Base-by-base conservation (phyloP, 2,888 invertebrate genomes). In the Empis livida region DNA sequence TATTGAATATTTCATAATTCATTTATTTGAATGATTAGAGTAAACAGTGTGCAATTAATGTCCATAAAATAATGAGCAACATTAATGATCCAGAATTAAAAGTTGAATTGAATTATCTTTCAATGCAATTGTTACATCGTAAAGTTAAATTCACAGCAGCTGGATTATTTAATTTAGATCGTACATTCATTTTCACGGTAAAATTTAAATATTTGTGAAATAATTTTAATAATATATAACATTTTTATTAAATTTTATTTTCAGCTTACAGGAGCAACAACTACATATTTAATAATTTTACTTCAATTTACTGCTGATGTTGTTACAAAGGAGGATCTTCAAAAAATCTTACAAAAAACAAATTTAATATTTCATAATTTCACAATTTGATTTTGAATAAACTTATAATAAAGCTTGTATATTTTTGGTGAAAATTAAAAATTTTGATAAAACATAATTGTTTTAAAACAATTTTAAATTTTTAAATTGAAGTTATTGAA, bases 131-230 rank as follows among this genome's bases (percentile, higher is more conserved):
- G 42, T 51, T 68, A 51, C 66, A 69, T 49, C 54, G 67, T 42
- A 68, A 68, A 56, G 64, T 70, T 9, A 61, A 61, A 42, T 70
- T 71, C 43, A 68, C 70, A 1, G 68, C 69, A 0, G 69, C 64
- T n/a, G 71, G 69, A 5, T 57, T 71, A 20, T 70, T 71, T 43
- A 62, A 64, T 31, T 63, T 71, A 32, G 68, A 71, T 55, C 63
- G 68, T 6, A 51, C 56, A 23, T 47, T 59, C 9, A 42, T 59
- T 20, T 56, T 56, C 44, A 55, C 57, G 13, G 60, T 58, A 53
- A 54, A 51, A 5, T 20, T 20, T 5, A 6, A 20, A 20, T 20
- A n/a, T n/a, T n/a, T n/a, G n/a, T n/a, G n/a, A n/a, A n/a, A 20
- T 20, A 5, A 5, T 20, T 20, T 20, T n/a, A n/a, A n/a, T 20